These are phyloP conservation scores for Rhyacichthys aspro DNA, from an alignment of 2,797 vertebrate genomes.

Conservation along the genomic window DNA sequence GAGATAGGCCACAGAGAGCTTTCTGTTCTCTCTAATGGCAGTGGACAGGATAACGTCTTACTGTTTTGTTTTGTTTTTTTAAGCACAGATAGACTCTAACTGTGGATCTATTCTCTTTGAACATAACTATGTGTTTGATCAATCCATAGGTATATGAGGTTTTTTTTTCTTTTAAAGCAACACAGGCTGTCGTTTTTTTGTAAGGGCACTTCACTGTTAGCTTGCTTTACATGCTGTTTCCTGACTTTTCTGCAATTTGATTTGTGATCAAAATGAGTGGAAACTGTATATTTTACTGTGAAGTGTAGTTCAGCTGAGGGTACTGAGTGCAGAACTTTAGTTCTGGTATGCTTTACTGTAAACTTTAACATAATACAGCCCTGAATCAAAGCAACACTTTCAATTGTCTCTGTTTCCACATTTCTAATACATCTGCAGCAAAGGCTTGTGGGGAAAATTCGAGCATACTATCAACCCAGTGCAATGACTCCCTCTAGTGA, in stretches of 20 bases:
- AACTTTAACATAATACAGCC: not conserved
- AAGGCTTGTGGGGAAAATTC: no score
- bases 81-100: not conserved
- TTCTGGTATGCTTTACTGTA: not conserved
- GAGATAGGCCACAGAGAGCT: no score
- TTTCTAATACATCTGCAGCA: not conserved
- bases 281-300: no score
- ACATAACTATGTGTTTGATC: not conserved
- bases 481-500: slow-evolving; percentile 33
- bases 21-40: not conserved
- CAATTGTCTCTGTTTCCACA: not conserved
- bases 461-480: not conserved
- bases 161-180: not conserved
- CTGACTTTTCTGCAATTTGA: no score
- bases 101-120: not conserved
- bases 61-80: no score
- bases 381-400: no score
- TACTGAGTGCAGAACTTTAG: no score
- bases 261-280: no score
- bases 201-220: no score
- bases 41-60: no score
- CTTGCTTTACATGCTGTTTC: no score
- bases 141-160: not conserved
- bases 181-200: not conserved
- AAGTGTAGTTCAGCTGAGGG: no score